Base-by-base conservation (phyloP, 1,140 invertebrate genomes). In the Brevipalpus yothersi region DNA sequence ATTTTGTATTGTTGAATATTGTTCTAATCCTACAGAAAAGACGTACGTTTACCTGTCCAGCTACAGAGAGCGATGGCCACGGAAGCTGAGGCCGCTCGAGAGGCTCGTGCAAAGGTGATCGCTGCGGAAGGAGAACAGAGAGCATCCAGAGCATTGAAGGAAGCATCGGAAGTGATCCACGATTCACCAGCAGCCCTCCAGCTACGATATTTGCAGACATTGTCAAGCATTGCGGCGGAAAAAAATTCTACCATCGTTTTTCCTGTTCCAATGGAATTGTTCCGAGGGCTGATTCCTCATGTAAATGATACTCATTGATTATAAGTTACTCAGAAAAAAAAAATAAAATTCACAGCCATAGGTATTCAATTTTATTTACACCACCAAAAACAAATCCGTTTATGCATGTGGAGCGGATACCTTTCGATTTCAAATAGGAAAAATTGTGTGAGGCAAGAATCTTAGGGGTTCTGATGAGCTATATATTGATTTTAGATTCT, bases 241-340 rank as follows among this genome's bases (percentile, higher is more conserved):
- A 95, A 94, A 75, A 95, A 94, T 71, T 94, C 91, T 4, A 96
- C 92, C 12, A 95, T 96, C 67, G 86, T 96, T 61, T 96, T 96
- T 72, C 92, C 91, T 23, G 53, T 62, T 45, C 61, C 61, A 49
- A 58, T 62, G 61, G 61, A 62, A 56, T 21, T 62, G 17, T 62
- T 62, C 42, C 47, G 49, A 53, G 61, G 61, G 12, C 39, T 55
- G 15, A 55, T 55, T 51, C 49, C 49, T 51, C 49, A 51, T 51
- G 49, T 51, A 51, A 51, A 51, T 51, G n/a, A 51, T 31, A 31
- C 31, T 31, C 31, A 31, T 31, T 31, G 31, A 31, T 31, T 31
- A 31, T 31, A 31, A 31, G 5, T 31, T 31, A 31, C 31, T 31
- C 31, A 31, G 31, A 31, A 31, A 31, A 31, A 31, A n/a, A n/a